Conservation (phyloP, 2,113 vertebrate species). For the Morphnarchus princeps region DNA sequence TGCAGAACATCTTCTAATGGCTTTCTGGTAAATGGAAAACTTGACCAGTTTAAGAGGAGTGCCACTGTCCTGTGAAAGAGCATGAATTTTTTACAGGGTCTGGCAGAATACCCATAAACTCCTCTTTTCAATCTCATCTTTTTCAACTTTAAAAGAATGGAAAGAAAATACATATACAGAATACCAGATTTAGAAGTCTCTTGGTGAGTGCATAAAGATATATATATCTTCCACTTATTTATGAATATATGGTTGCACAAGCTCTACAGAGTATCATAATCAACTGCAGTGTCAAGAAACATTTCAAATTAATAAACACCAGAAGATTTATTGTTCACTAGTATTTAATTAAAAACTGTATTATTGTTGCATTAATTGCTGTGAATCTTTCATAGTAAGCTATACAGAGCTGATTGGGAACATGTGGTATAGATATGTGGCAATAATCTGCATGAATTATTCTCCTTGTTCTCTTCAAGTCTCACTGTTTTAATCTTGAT, state of each 20-base stretch:
- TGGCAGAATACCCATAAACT: background rate
- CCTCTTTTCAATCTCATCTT: background rate
- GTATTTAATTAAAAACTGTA: background rate
- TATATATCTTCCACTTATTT: background rate
- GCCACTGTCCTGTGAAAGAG: background rate
- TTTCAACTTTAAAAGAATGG: background rate
- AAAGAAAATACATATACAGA: background rate
- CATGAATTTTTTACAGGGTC: background rate
- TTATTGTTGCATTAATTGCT: background rate
- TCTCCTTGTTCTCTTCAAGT: background rate
- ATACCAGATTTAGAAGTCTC: background rate
- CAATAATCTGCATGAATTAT: background rate
- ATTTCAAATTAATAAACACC: conserved; percentile 13
- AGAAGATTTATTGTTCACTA: background rate
- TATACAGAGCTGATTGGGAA: background rate
- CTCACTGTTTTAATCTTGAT: background rate
- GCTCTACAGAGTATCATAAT: background rate
- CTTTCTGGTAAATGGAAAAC: background rate
- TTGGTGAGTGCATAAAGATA: background rate
- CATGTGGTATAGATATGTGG: background rate
- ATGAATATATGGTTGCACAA: background rate
- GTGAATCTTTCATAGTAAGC: background rate
- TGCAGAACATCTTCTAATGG: background rate
- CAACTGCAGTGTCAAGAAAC: background rate
- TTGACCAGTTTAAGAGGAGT: background rate